Evolutionary conservation across 2,888 invertebrate genomes (phyloP).

Genomic region (Ectropis crepuscularia): DNA sequence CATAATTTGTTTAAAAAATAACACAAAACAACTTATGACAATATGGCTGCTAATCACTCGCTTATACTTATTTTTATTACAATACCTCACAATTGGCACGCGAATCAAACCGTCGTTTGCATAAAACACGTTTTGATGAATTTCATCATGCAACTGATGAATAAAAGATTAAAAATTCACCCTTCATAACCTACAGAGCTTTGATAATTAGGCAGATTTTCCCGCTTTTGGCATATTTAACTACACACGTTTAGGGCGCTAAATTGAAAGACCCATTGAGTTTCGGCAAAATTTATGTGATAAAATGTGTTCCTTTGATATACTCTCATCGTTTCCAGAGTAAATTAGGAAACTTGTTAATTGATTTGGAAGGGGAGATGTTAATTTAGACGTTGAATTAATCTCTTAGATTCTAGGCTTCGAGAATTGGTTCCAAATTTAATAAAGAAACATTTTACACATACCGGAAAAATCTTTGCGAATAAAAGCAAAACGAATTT

Average conservation of each 20-base stretch:
- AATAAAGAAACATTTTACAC: background rate
- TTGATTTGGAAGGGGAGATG: constrained; percentile 17
- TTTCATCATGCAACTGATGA: constrained; percentile 48
- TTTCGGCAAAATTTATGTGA: constrained; percentile 27
- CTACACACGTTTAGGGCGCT: constrained; percentile 30
- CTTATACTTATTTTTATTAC: background rate
- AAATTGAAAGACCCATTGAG: constrained; percentile 33
- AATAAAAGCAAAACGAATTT: too few species aligned
- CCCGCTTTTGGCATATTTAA: constrained; percentile 45
- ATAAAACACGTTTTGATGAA: constrained; percentile 52
- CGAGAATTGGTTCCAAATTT: background rate
- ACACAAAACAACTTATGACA: too few species aligned
- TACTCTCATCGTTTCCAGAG: constrained; percentile 24
- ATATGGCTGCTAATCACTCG: too few species aligned
- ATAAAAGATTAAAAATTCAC: constrained; percentile 59
- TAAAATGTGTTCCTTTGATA: constrained; percentile 30
- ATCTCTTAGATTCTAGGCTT: background rate
- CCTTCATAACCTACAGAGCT: constrained; percentile 56
- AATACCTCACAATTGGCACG: constrained; percentile 43
- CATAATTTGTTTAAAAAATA: too few species aligned
- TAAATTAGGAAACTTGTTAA: constrained; percentile 31
- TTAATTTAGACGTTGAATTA: constrained; percentile 12
- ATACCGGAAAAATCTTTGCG: too few species aligned
- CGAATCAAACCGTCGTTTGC: constrained; percentile 52
- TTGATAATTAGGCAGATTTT: constrained; percentile 58